Evolutionary conservation across 1,140 invertebrate species (phyloP).

Genomic region (Pissodes strobi): DNA sequence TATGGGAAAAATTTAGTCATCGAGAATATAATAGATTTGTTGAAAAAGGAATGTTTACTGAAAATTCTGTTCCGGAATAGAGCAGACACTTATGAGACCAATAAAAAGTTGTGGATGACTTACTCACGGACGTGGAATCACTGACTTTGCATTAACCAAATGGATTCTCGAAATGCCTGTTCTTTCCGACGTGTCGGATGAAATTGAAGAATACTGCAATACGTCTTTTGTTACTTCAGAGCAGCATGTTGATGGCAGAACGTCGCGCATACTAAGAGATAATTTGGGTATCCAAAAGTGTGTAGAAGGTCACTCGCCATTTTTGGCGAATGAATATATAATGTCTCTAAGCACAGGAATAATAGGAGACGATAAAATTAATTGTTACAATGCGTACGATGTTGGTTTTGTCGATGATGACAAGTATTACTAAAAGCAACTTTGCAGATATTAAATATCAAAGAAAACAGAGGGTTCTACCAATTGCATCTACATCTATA

Average conservation of each 20-base stretch:
- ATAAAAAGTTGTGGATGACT: conserved; percentile 50
- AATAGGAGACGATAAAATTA: too few relatives aligned
- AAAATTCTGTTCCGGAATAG: conserved; percentile 56
- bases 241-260: conserved; percentile 48
- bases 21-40: conserved; percentile 22
- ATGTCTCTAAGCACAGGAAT: too few relatives aligned
- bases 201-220: conserved; percentile 35
- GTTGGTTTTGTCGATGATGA: too few relatives aligned
- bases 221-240: conserved; percentile 23
- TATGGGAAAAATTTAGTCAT: conserved; percentile 37
- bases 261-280: conserved; percentile 47
- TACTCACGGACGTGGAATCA: conserved; percentile 40
- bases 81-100: conserved; percentile 53
- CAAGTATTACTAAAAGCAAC: too few relatives aligned
- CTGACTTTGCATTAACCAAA: conserved; percentile 29
- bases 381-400: too few relatives aligned
- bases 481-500: too few relatives aligned
- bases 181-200: conserved; percentile 22
- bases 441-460: too few relatives aligned
- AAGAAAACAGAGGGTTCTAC: too few relatives aligned
- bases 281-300: conserved; percentile 35
- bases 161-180: conserved; percentile 37
- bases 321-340: too few relatives aligned
- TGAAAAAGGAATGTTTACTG: conserved; percentile 43
- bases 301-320: too few relatives aligned